Conservation (phyloP, 2,113 vertebrate species). For the Cygnus atratus region DNA sequence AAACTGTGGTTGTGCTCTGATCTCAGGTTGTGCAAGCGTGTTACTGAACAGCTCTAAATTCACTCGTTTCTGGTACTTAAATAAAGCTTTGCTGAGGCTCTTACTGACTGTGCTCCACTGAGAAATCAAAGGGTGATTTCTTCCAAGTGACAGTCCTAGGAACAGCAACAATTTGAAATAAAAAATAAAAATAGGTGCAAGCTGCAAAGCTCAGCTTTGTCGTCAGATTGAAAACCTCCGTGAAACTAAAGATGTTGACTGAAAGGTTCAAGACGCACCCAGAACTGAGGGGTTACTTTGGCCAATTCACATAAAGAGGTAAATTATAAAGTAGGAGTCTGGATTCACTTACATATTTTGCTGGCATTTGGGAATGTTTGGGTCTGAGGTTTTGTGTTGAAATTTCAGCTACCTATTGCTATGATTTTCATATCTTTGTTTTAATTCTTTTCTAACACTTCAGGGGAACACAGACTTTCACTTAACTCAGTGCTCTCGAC, state of each 20-base stretch:
- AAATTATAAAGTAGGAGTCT: neutral
- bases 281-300: neutral
- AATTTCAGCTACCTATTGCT: conserved; percentile 11
- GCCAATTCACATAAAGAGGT: neutral
- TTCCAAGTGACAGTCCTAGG: neutral
- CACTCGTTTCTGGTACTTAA: rapidly evolving
- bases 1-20: rapidly evolving
- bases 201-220: neutral
- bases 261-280: neutral
- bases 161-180: neutral
- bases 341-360: neutral
- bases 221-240: neutral
- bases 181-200: neutral
- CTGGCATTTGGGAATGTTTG: conserved; percentile 12
- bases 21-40: neutral
- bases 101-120: neutral
- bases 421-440: conserved; percentile 23
- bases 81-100: neutral
- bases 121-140: neutral
- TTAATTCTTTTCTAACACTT: conserved; percentile 38
- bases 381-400: conserved; percentile 28
- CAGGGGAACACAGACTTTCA: neutral
- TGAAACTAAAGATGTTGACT: neutral
- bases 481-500: neutral
- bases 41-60: neutral